Percentiles rank a stretch among this genome's conserved stretches.
Evolutionary conservation across 2,888 invertebrate genomes (phyloP).

Genomic region (Carpatolechia fugitivella): DNA sequence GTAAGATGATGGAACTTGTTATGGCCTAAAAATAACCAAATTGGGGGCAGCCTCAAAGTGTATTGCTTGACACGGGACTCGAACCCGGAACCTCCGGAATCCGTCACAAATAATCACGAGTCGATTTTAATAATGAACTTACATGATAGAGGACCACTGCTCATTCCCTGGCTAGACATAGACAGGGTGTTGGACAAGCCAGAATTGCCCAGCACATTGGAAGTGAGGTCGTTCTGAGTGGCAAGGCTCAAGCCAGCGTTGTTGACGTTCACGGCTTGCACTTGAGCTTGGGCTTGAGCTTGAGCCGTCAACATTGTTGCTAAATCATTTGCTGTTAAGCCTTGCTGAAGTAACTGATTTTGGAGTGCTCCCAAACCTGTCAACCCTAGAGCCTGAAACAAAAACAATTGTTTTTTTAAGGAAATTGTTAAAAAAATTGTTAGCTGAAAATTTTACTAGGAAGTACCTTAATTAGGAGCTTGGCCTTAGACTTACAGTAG

Average conservation of each 20-base stretch:
- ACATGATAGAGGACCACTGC: conserved; percentile 67
- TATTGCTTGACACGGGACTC: too few species aligned
- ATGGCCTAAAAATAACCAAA: too few species aligned
- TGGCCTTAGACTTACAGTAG: too few species aligned
- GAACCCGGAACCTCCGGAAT: too few species aligned
- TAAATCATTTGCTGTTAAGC: conserved; percentile 65
- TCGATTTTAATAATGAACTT: too few species aligned
- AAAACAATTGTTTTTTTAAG: too few species aligned
- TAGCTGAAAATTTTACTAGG: too few species aligned
- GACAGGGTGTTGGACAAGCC: conserved; percentile 44
- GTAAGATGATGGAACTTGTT: too few species aligned
- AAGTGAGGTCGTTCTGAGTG: conserved; percentile 42
- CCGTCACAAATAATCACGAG: too few species aligned
- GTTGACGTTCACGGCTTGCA: conserved; percentile 41
- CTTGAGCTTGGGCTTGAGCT: conserved; percentile 43
- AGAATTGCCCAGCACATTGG: conserved; percentile 41
- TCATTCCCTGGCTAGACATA: conserved; percentile 36
- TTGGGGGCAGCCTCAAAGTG: too few species aligned
- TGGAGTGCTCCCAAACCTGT: conserved; percentile 70
- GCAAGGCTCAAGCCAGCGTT: conserved; percentile 48
- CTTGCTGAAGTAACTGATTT: conserved; percentile 72
- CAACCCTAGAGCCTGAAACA: conserved; percentile 63
- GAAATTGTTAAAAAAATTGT: too few species aligned
- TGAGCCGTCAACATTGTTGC: conserved; percentile 63
- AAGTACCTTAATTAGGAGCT: too few species aligned